A percentile compares a stretch with the other conserved stretches of the same genome.
These are phyloP conservation scores for Anoplopoma fimbria DNA, from an alignment of 2,113 vertebrate species.

Conservation along the genomic window DNA sequence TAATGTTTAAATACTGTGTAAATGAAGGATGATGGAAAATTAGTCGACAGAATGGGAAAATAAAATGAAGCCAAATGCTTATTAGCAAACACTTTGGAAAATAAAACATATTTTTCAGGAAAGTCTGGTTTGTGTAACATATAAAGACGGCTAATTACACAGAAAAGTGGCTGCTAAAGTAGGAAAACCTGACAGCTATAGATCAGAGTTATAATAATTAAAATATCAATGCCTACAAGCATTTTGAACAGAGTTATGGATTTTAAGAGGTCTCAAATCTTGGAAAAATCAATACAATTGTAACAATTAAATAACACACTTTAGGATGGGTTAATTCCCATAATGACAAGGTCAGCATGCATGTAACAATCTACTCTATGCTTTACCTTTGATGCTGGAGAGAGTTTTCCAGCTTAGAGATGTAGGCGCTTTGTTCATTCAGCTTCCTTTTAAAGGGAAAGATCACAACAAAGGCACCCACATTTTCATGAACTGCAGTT, in stretches of 20 bases:
- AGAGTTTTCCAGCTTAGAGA: constrained; percentile 80
- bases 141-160: background rate
- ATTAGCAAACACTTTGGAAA: background rate
- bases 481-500: background rate
- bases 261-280: constrained; percentile 1
- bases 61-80: constrained; percentile 2
- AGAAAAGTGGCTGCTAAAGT: background rate
- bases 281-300: background rate
- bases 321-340: background rate
- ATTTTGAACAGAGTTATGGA: background rate
- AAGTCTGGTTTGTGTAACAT: background rate
- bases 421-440: constrained; percentile 81
- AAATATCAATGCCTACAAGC: background rate
- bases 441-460: constrained; percentile 73
- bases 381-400: constrained; percentile 82
- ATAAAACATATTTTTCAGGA: background rate
- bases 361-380: background rate
- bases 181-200: background rate
- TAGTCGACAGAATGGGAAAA: background rate
- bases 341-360: background rate
- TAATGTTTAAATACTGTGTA: background rate
- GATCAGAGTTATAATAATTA: background rate
- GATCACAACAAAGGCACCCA: background rate
- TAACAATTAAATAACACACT: background rate
- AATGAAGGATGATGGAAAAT: background rate